Evolutionary conservation across 2,113 vertebrate genomes (phyloP), one percentile per base, ranked within the genome.

Genomic region (Oplegnathus fasciatus): DNA sequence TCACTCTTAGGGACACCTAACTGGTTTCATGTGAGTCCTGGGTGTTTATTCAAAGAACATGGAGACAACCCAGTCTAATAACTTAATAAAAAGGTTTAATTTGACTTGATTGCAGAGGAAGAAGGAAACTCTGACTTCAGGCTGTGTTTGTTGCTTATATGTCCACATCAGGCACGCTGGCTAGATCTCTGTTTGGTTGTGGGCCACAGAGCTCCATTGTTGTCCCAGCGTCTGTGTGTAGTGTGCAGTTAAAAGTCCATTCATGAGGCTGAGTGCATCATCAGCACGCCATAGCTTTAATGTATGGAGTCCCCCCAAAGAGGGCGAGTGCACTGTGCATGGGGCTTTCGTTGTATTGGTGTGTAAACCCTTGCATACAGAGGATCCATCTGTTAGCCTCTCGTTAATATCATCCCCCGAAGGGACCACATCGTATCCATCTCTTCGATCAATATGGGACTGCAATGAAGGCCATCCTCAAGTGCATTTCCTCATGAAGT

Each of bases 171-270:
- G 80, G 18, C 71, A 57, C 13, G 37, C 77, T 77, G 78, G n/a
- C 77, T 67, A 66, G 60, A 79, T 58, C 80, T 88, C 87, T 83
- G 81, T 90, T 87, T 88, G 86, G 65, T 83, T 68, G 68, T 80
- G 2, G 3, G 62, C 34, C 84, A 92, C 91, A 93, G 84, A 86
- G 86, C 76, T 52, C 83, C 46, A 90, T 92, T 94, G 93, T 94
- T 81, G 74, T 66, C 70, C 65, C n/a, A 11, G 46, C 62, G 75
- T 75, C 73, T 82, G 83, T 84, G 89, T 83, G 84, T 76, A 73
- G 66, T 42, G 61, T 61, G 60, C 85, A 75, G 80, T 83, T 64
- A 34, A 60, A 84, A 91, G 89, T 91, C 90, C 82, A 92, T 92
- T 92, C 93, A 92, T 50, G 44, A 83, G 24, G 55, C 48, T 22